Evolutionary conservation across 2,888 invertebrate species (phyloP), one percentile per base, ranked within the genome.

Genomic region (Seira musarum): DNA sequence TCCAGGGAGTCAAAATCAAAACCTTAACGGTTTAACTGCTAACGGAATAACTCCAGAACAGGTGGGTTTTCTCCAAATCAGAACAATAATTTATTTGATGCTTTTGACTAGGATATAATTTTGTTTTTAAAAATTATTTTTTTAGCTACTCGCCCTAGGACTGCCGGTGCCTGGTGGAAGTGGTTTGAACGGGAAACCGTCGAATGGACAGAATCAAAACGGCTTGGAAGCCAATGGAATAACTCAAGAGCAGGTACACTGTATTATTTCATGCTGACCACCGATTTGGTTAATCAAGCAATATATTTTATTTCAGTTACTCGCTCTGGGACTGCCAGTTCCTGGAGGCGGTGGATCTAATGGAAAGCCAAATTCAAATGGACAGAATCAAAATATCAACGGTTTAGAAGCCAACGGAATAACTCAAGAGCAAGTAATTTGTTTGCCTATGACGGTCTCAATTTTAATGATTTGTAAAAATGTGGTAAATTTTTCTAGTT

Each of bases 231-330:
- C n/a, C n/a, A n/a, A n/a, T n/a, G n/a, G n/a, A n/a, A n/a, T 78
- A 35, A 72, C 79, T 22, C 79, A 25, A 3, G 79, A 79, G 24
- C 79, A 79, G 57, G 79, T 79, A 49, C 10, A 10, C 17, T 64
- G 60, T 60, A n/a, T 5, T 64, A 8, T 64, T 64, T 19, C 17
- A 24, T 22, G 22, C 15, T 19, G 21, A 66, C 53, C 8, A 25
- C 49, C 21, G 25, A 21, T 49, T 53, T 15, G 6, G 17, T 66
- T 22, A 57, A 30, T 49, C 30, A 13, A 19, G 22, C 21, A 21
- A n/a, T n/a, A n/a, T n/a, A n/a, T 63, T 68, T n/a, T 8, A 15
- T 19, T 69, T 24, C 15, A 70, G 69, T 65, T 77, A 10, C 21
- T 22, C 1, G 65, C 77, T 2, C 35, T 77, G 53, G 70, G 63